Conservation (phyloP, 2,113 vertebrate genomes). For the Pardalotus punctatus region DNA sequence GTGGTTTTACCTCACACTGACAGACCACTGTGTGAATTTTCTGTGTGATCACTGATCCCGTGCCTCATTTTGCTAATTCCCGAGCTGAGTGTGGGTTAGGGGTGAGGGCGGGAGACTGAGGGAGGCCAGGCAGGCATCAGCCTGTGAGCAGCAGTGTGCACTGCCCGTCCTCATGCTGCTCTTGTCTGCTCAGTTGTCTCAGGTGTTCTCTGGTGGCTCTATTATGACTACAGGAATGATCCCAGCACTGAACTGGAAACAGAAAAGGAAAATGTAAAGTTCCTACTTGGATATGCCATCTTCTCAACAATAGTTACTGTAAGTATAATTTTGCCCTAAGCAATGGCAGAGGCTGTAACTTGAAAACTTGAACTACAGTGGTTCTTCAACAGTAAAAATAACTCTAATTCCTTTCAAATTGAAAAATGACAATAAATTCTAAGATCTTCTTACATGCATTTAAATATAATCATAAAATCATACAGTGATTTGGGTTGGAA, state of each 20-base stretch:
- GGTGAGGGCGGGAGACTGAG: accelerated
- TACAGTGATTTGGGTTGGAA: not conserved
- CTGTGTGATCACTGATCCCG: not conserved
- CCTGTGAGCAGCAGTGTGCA: not conserved
- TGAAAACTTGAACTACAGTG: not conserved
- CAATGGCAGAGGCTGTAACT: not conserved
- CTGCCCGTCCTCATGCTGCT: not conserved
- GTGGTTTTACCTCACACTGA: not conserved
- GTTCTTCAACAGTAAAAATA: not conserved
- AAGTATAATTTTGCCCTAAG: conserved; percentile 24
- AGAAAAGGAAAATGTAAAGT: conserved; percentile 76
- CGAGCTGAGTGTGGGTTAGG: not conserved
- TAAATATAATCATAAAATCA: not conserved
- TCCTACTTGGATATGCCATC: conserved; percentile 73
- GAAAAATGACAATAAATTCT: not conserved
- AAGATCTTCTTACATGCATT: not conserved
- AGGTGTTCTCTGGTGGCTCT: conserved; percentile 80
- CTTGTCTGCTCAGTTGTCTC: conserved; percentile 73
- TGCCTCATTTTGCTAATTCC: not conserved
- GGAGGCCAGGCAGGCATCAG: not conserved
- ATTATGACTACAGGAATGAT: conserved; percentile 70
- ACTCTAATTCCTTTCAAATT: not conserved
- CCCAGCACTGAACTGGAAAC: conserved; percentile 75
- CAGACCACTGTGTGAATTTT: not conserved
- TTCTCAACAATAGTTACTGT: conserved; percentile 68